Evolutionary conservation across 2,797 vertebrate species (phyloP), one percentile per base, ranked within the genome.

Genomic region (Pelochelys cantorii): DNA sequence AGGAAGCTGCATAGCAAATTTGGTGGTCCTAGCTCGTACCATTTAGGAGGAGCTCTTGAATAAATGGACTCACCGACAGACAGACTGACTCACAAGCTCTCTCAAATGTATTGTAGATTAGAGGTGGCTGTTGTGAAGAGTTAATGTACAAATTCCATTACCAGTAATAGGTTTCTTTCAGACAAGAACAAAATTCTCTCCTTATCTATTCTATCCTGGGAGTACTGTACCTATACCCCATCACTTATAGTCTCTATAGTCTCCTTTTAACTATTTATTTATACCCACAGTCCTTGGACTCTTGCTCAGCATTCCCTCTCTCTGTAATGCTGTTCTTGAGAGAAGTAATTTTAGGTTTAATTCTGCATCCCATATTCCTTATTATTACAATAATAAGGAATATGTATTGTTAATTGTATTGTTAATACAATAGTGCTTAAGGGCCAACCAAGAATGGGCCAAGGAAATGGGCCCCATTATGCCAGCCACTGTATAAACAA

Each of bases 151-250:
- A 53, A 85, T 94, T 93, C 93, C 1, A 9, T 84, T 89, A 37
- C 11, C 11, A 87, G 79, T 88, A 93, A 92, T 81, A 75, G 90
- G 75, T 11, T 17, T 37, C 22, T 2, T 93, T 86, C 37, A 92
- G 86, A 56, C 83, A 34, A 92, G 31, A 87, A 88, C 86, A 18
- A 83, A 90, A 53, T 52, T 83, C 60, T 86, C 25, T 92, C 81
- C 79, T 93, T 84, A 31, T 6, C 55, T 84, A 79, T 65, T 89
- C 34, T 42, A 25, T 25, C 37, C 34, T 37, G 23, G 22, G 18
- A 37, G 18, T 74, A 25, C 5, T 59, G 23, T 25, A 59, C 23
- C 11, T 25, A 25, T 37, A 25, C 22, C 37, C 37, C 86, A 79
- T 81, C 18, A 23, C 75, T 91, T n/a, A 74, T 81, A 56, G 48